A percentile compares a stretch with the other conserved stretches of the same genome.
Conservation (phyloP, 1,140 invertebrate species). For the Drosophila miranda region DNA sequence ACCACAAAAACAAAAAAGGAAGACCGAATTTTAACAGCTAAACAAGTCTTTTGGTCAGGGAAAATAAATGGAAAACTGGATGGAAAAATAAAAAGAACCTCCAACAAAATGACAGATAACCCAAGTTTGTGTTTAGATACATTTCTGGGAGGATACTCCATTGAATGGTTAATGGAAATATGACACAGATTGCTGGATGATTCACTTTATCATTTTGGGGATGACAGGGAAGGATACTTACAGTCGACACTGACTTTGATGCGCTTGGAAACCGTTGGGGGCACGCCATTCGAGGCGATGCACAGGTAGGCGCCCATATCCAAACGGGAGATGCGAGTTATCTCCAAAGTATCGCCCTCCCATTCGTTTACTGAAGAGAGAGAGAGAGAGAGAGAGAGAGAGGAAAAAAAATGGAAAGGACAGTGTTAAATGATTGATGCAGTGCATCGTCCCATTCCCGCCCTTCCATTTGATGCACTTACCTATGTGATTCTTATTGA, state of each 20-base stretch:
- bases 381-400: not conserved
- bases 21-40: constrained; percentile 4
- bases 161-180: constrained; percentile 20
- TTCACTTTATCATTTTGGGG: constrained; percentile 41
- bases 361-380: constrained; percentile 88
- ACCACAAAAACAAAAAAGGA: constrained; percentile 18
- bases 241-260: constrained; percentile 97
- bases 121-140: constrained; percentile 29
- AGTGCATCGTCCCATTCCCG: constrained; percentile 10
- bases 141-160: constrained; percentile 11
- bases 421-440: constrained; percentile 71
- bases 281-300: constrained; percentile 88
- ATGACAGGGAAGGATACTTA: constrained; percentile 85
- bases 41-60: constrained; percentile 38
- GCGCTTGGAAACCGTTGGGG: constrained; percentile 92
- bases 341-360: constrained; percentile 92
- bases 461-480: constrained; percentile 34
- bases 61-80: constrained; percentile 61
- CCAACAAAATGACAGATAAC: constrained; percentile 4
- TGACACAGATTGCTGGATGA: constrained; percentile 13
- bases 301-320: constrained; percentile 96
- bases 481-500: constrained; percentile 92
- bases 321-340: constrained; percentile 92
- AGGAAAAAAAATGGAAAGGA: constrained; percentile 2
- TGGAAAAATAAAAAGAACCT: constrained; percentile 10